A percentile compares a stretch with the other conserved stretches of the same genome.
phyloP scores from a whole-genome alignment of 2,797 vertebrate species.

The Pipistrellus pygmaeus region DNA sequence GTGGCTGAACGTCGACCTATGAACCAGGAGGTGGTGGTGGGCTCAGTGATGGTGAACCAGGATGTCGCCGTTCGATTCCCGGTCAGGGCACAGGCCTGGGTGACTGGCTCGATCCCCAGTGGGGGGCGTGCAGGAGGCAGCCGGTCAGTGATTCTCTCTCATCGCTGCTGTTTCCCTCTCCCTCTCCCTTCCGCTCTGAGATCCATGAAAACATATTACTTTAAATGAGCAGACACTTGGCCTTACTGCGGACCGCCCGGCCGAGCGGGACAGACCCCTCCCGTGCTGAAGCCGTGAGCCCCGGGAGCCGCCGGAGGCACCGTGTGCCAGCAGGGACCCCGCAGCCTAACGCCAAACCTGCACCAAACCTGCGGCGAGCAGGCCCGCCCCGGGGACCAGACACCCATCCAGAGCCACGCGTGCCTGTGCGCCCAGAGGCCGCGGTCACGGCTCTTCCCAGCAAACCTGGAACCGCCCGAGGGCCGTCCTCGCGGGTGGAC shows the following conservation, averaged over 20 bases:
- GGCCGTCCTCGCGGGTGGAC: fast-evolving
- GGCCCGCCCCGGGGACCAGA: too few relatives aligned
- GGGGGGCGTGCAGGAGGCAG: not conserved
- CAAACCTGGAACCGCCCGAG: not conserved
- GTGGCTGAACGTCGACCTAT: not conserved
- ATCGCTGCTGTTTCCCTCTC: not conserved
- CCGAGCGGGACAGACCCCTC: not conserved
- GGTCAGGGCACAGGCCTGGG: not conserved
- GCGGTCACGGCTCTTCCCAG: fast-evolving
- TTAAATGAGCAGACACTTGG: not conserved
- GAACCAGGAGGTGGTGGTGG: not conserved
- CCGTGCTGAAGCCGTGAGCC: too few relatives aligned
- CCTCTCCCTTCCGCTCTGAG: not conserved
- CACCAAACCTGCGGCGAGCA: not conserved
- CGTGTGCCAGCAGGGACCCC: not conserved
- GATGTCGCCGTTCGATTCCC: not conserved
- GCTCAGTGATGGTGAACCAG: not conserved
- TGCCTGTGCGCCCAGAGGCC: fast-evolving
- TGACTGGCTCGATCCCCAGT: not conserved
- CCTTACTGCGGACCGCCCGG: not conserved
- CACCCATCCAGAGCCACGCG: fast-evolving
- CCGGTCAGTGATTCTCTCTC: not conserved
- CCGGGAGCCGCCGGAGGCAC: not conserved
- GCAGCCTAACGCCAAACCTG: too few relatives aligned
- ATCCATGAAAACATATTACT: not conserved